Percentiles rank a stretch among this genome's conserved stretches.
Evolutionary conservation across 2,888 invertebrate genomes (phyloP).

Genomic region (Cerastis rubricosa): DNA sequence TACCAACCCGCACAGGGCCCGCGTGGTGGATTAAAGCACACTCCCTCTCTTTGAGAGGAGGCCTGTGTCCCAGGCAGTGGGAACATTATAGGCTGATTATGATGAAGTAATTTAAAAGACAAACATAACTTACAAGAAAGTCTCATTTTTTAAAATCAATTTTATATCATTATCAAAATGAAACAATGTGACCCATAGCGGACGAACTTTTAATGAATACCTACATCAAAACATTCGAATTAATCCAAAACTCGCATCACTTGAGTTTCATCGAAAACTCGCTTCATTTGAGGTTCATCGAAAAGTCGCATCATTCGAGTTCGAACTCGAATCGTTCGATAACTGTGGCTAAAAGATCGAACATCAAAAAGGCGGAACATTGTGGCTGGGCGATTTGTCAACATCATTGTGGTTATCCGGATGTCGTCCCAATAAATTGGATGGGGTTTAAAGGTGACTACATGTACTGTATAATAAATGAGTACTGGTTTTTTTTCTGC

Average conservation of each 20-base stretch:
- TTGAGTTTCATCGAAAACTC: constrained; percentile 59
- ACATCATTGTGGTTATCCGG: constrained; percentile 85
- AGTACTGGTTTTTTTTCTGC: constrained; percentile 53
- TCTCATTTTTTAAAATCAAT: background rate
- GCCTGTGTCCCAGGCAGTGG: too few relatives aligned
- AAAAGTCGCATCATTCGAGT: constrained; percentile 42
- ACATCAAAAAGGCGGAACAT: constrained; percentile 87
- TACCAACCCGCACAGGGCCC: too few relatives aligned
- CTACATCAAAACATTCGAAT: constrained; percentile 33
- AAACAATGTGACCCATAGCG: background rate
- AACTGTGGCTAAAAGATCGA: constrained; percentile 82
- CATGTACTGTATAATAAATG: constrained; percentile 68
- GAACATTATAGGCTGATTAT: too few relatives aligned
- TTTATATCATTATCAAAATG: background rate
- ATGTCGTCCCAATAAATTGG: constrained; percentile 85
- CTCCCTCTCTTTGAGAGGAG: too few relatives aligned
- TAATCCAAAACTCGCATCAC: constrained; percentile 43
- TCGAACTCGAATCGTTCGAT: constrained; percentile 66
- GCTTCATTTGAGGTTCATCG: constrained; percentile 59
- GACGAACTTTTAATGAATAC: constrained; percentile 28
- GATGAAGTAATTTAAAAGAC: background rate
- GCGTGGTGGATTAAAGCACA: too few relatives aligned
- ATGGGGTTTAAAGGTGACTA: constrained; percentile 80
- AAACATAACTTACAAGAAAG: background rate
- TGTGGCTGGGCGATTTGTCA: constrained; percentile 85